Base-by-base conservation (phyloP, 2,113 vertebrate genomes). In the Ctenomys sociabilis region DNA sequence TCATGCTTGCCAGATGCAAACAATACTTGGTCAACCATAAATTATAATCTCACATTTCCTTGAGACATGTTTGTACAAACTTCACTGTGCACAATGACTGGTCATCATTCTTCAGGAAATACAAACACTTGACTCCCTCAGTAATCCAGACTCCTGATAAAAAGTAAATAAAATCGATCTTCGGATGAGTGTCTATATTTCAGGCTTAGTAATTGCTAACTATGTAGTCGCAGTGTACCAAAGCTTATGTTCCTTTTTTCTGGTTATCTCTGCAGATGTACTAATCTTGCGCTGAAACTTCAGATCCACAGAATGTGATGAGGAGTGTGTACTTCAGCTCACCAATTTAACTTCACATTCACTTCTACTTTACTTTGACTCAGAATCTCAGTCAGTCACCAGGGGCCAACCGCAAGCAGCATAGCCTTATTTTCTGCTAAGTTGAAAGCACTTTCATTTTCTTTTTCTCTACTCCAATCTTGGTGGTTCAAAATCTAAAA, bases 201-300 rank as follows among this genome's bases (percentile, higher is more conserved):
- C 11, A 32, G 8, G 35, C 28, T 88, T 37, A 77, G 9, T 2
- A 77, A 2, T 63, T 72, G 77, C 3, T 66, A 5, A 6, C 13
- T 45, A 0, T 26, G 13, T 45, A 52, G 90, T 4, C 66, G 37
- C 13, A 59, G 10, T 54, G 68, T 35, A 66, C 40, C 86, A 87
- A 90, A 95, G 96, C 85, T 96, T 78, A 59, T 54, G 59, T 72
- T 75, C 89, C 16, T 26, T 37, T 70, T 93, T 91, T n/a, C 37
- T 91, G 7, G 40, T 30, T 93, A 64, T 14, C 5, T 66, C 6
- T 88, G 22, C 40, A 7, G 8, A 87, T 32, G 64, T 78, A 30
- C 14, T 45, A 35, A 14, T 26, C 11, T 73, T 57, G 7, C n/a
- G 17, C 37, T 91, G 40, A 91, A 84, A 73, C 64, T 37, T 77